phyloP scores from a whole-genome alignment of 2,888 invertebrate species.

The Drosophila trichaetosa region DNA sequence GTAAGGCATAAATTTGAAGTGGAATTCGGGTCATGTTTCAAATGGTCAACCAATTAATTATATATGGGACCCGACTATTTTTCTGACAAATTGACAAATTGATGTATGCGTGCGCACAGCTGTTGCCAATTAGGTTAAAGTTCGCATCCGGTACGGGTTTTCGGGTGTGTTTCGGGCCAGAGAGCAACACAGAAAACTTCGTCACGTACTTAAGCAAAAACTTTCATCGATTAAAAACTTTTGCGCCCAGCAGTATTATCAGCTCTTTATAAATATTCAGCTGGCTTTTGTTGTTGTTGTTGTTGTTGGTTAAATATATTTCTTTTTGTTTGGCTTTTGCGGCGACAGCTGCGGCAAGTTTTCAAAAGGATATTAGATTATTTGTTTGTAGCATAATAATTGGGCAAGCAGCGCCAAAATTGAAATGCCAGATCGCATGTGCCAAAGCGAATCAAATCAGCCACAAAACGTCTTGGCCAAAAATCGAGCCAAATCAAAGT shows the following conservation, averaged over 20 bases:
- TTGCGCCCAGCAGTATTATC: conserved; percentile 65
- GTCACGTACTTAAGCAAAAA: conserved; percentile 68
- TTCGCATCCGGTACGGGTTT: conserved; percentile 25
- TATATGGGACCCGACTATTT: conserved; percentile 37
- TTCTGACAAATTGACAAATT: conserved; percentile 47
- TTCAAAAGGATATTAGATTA: conserved; percentile 64
- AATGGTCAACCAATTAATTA: conserved; percentile 53
- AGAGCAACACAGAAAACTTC: conserved; percentile 5
- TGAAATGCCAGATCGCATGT: conserved; percentile 58
- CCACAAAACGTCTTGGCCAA: conserved; percentile 13
- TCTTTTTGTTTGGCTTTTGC: conserved; percentile 14
- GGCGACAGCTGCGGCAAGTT: conserved; percentile 57
- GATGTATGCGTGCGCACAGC: conserved; percentile 53
- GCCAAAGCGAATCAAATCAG: conserved; percentile 33
- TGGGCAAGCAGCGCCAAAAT: conserved; percentile 43
- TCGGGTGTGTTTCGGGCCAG: conserved; percentile 10
- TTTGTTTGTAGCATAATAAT: conserved; percentile 71
- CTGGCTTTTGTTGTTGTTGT: conserved; percentile 11
- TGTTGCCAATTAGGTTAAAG: conserved; percentile 70
- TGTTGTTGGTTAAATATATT: not conserved
- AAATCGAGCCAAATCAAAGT: not conserved
- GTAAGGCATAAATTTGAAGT: conserved; percentile 10
- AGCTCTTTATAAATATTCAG: conserved; percentile 50
- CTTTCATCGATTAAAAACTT: conserved; percentile 78
- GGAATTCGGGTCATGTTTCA: conserved; percentile 33